These are phyloP conservation scores for Phocoena phocoena DNA, from an alignment of 2,113 vertebrate genomes.

Conservation along the genomic window DNA sequence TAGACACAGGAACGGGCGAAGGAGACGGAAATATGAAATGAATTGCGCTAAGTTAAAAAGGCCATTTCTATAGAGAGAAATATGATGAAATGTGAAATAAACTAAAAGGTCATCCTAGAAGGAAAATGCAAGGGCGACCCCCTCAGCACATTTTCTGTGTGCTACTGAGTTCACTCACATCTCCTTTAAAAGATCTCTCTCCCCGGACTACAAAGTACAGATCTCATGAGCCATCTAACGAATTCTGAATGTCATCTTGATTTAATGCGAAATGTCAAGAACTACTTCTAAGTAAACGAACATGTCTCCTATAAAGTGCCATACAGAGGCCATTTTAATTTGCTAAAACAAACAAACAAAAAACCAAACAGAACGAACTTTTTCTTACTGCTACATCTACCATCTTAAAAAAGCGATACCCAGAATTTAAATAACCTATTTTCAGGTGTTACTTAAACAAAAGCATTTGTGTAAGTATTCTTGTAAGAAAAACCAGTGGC, in stretches of 20 bases:
- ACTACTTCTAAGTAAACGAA: slow-evolving; percentile 23
- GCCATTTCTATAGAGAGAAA: not conserved
- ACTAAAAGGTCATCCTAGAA: not conserved
- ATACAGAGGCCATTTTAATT: slow-evolving; percentile 9
- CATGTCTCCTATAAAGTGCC: not conserved
- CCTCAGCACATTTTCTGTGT: not conserved
- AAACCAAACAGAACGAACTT: not conserved
- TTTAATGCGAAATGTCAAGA: slow-evolving; percentile 25
- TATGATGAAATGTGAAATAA: not conserved
- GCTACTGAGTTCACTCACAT: not conserved
- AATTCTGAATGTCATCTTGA: not conserved
- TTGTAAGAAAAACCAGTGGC: not conserved
- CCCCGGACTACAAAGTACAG: not conserved
- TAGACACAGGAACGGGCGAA: not conserved
- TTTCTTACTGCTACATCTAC: not conserved
- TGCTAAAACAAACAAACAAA: not conserved
- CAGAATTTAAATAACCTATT: slow-evolving; percentile 35
- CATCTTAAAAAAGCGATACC: not conserved
- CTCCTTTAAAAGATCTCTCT: not conserved
- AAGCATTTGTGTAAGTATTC: not conserved
- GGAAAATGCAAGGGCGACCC: not conserved
- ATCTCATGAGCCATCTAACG: not conserved
- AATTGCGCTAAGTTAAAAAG: not conserved
- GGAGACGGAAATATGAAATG: not conserved
- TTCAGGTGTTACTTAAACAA: slow-evolving; percentile 5